phyloP scores from a whole-genome alignment of 2,113 vertebrate genomes.

The Recurvirostra avosetta region DNA sequence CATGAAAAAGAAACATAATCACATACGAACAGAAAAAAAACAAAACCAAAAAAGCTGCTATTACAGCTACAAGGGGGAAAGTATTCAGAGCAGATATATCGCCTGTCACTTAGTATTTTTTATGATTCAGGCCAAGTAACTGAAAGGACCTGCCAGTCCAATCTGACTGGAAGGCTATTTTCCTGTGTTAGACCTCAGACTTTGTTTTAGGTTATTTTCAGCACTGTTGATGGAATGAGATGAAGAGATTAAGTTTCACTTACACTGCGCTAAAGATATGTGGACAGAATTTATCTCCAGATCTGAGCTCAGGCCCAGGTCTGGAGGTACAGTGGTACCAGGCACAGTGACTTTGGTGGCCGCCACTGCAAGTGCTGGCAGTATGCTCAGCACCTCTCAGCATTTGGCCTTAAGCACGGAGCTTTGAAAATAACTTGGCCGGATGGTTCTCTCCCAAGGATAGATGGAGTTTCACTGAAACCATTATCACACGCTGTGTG shows the following conservation, averaged over 20 bases:
- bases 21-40: not conserved
- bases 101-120: not conserved
- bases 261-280: not conserved
- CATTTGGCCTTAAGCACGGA: not conserved
- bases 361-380: accelerated
- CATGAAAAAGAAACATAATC: not conserved
- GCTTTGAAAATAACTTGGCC: not conserved
- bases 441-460: not conserved
- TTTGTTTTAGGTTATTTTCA: slow-evolving; percentile 28
- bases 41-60: not conserved
- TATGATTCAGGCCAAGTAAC: not conserved
- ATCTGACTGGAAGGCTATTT: slow-evolving; percentile 18
- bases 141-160: not conserved
- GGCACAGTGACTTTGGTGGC: not conserved
- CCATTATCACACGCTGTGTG: not conserved
- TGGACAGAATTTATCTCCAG: slow-evolving; percentile 1
- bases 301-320: not conserved
- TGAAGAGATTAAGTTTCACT: slow-evolving; percentile 40
- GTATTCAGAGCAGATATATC: not conserved
- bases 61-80: not conserved
- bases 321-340: accelerated
- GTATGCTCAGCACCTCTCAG: not conserved
- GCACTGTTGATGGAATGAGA: not conserved
- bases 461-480: not conserved
- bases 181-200: not conserved